Evolutionary conservation across 2,797 vertebrate species (phyloP), one percentile per base, ranked within the genome.

Genomic region (Neosilurus mollespiculum): DNA sequence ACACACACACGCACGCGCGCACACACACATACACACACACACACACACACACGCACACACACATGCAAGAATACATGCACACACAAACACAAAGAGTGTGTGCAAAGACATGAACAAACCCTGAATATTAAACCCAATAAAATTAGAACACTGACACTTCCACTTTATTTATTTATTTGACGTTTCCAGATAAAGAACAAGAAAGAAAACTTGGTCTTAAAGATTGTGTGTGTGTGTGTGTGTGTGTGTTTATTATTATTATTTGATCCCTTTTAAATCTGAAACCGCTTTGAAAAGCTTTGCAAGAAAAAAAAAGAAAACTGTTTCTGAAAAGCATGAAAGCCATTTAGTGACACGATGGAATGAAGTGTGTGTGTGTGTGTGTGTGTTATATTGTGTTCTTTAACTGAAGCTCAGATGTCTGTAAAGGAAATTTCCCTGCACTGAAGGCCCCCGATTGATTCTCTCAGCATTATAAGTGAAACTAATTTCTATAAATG

Each of bases 401-500:
- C 64, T 69, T 88, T 84, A 84, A 81, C 88, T 84, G 85, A 86
- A 72, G 86, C 84, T 90, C 86, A 80, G 81, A 87, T 78, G 81
- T 88, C 69, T 83, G 83, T 86, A 82, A 87, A 85, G 82, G 72
- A 54, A 87, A 85, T 89, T 65, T 84, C 83, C 85, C 83, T 87
- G 85, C 73, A 82, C 87, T 84, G 73, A 81, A 86, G 75, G 69
- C 86, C 82, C 80, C 81, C 81, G 85, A 85, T 86, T 89, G 86
- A 78, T 89, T 86, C 80, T 69, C 82, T 81, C 72, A 65, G 78
- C 62, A 81, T 85, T 87, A 88, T 85, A 79, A 90, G 86, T 85
- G 72, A 83, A 88, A 82, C 83, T 84, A 89, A 90, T 87, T 90
- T 67, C 83, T 87, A 69, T 87, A 89, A 89, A 89, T 90, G 81